Conservation (phyloP, 2,113 vertebrate genomes). For the Dasyurus viverrinus region DNA sequence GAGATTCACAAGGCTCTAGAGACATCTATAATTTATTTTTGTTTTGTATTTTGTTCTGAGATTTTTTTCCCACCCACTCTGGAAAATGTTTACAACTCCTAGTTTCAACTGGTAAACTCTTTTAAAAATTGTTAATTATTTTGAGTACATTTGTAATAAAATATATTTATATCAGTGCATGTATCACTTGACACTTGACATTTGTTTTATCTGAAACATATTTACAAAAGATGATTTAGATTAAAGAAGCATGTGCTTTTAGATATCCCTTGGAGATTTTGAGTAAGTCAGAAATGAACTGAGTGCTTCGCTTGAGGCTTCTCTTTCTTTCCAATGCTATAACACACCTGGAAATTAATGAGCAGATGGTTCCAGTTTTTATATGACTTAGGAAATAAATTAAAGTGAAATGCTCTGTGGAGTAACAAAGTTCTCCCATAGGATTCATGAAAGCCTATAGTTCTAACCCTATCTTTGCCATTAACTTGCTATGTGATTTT, state of each 20-base stretch:
- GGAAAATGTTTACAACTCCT: not conserved
- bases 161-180: slow-evolving; percentile 18
- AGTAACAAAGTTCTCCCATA: not conserved
- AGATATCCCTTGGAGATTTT: slow-evolving; percentile 6
- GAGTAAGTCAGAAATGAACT: not conserved
- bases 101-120: slow-evolving; percentile 49
- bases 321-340: not conserved
- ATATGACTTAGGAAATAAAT: not conserved
- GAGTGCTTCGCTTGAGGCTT: not conserved
- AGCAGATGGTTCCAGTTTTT: not conserved
- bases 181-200: slow-evolving; percentile 2
- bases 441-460: not conserved
- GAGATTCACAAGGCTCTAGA: not conserved
- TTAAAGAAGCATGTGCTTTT: slow-evolving; percentile 8
- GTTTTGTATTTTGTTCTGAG: not conserved
- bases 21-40: not conserved
- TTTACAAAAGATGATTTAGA: slow-evolving; percentile 34
- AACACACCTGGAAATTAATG: slow-evolving; percentile 4
- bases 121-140: slow-evolving; percentile 41
- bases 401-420: not conserved
- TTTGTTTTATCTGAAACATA: slow-evolving; percentile 27
- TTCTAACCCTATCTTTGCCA: not conserved
- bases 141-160: slow-evolving; percentile 48
- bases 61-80: not conserved
- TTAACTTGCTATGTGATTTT: slow-evolving; percentile 9